Evolutionary conservation across 2,113 vertebrate species (phyloP).

Genomic region (Pachyramphus minor): DNA sequence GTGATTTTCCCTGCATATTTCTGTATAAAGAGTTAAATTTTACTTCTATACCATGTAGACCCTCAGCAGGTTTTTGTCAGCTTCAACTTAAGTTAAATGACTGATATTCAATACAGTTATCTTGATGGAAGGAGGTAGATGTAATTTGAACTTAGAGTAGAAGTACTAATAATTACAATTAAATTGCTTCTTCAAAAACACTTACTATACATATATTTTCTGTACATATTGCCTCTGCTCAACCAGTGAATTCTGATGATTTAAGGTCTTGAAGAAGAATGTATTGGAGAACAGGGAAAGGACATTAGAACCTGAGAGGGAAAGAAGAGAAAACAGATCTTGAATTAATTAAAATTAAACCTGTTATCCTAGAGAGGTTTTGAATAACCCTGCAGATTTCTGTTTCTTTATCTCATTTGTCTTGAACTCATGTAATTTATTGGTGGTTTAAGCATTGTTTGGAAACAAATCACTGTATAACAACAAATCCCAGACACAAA

Average conservation of each 20-base stretch:
- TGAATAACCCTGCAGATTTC: background rate
- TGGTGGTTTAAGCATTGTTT: background rate
- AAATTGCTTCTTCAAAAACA: background rate
- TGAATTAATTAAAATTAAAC: background rate
- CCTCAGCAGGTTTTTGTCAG: background rate
- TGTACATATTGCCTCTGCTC: background rate
- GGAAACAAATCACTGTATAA: background rate
- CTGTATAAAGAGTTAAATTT: background rate
- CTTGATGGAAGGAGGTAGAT: background rate
- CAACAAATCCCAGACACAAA: background rate
- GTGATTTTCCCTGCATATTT: background rate
- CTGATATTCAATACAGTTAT: background rate
- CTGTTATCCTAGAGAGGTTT: background rate
- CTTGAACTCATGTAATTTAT: background rate
- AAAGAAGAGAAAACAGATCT: background rate
- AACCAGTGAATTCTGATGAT: background rate
- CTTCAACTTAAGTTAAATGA: background rate
- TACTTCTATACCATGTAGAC: background rate
- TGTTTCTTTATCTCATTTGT: background rate
- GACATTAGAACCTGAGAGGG: background rate
- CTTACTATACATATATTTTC: background rate
- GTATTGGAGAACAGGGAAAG: background rate
- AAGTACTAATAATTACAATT: background rate
- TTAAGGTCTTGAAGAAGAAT: background rate
- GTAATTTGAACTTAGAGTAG: background rate